Evolutionary conservation across 30 jellyfish, hydroid and myxozoan genomes (phyloP), one percentile per base, ranked within the genome.

Genomic region (Aurelia sp.): DNA sequence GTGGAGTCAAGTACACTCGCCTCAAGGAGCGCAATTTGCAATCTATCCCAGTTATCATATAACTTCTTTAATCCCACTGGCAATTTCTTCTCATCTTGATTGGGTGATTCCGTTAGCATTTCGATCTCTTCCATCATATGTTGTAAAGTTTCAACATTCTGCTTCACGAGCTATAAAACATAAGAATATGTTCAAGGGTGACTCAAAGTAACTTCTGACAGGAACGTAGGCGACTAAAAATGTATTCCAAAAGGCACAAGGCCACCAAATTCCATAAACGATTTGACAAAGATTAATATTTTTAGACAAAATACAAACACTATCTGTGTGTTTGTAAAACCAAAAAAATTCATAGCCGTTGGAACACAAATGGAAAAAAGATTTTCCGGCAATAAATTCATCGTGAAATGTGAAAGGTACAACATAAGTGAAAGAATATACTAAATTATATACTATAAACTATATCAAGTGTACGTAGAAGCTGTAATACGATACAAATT

Each of bases 1-100:
- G 82, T 65, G 0, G 90, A 76, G 68, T 78, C 91, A 13, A 87
- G 82, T 52, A 78, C 73, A 59, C 96, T 87, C 47, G 77, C 67
- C 66, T 87, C 90, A 40, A 87, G 81, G 15, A 87, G 80, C 3
- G 59, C 40, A 11, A 87, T 78, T 47, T 76, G 96, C 66, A 87
- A 30, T 35, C 57, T 78, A 55, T 87, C 90, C 90, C 90, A 87
- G 4, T 66, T 66, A 31, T 27, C 75, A 48, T 27, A 58, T 50
- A 86, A n/a, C 5, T 10, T 41, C 51, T 55, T 58, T 22, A 30
- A 13, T 13, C 37, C 78, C 11, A 84, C 19, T n/a, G 50, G 59
- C 23, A 82, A 82, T 40, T 20, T 31, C 4, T 40, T 60, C 21
- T 23, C 61, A 17, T 6, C 48, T 69, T 70, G 41, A 17, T 69